Evolutionary conservation across 1,140 invertebrate species (phyloP).

Genomic region (Philopotamus ludificatus): DNA sequence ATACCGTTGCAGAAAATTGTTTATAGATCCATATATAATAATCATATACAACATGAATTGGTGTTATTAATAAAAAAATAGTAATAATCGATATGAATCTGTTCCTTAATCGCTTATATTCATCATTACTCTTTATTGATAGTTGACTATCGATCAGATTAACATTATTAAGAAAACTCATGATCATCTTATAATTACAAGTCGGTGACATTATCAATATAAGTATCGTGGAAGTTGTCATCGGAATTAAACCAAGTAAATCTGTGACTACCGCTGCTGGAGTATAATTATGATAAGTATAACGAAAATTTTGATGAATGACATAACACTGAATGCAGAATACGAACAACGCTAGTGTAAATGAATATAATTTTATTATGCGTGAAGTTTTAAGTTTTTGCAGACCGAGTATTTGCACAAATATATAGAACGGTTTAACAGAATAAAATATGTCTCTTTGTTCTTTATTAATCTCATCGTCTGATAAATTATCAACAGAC

Average conservation of each 20-base stretch:
- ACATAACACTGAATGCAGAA: slow-evolving; percentile 14
- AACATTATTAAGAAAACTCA: slow-evolving; percentile 35
- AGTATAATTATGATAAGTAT: background rate
- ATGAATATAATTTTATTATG: slow-evolving; percentile 21
- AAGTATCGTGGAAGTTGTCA: slow-evolving; percentile 21
- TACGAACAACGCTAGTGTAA: slow-evolving; percentile 18
- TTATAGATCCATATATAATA: background rate
- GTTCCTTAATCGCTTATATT: slow-evolving; percentile 30
- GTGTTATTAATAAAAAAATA: background rate
- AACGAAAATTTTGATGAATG: slow-evolving; percentile 2
- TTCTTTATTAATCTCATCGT: slow-evolving; percentile 1
- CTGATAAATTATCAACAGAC: background rate
- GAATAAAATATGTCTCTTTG: slow-evolving; percentile 20
- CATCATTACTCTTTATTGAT: slow-evolving; percentile 14
- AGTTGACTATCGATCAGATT: slow-evolving; percentile 35
- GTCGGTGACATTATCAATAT: slow-evolving; percentile 33
- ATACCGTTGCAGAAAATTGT: background rate
- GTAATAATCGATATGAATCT: slow-evolving; percentile 14
- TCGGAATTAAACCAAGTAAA: slow-evolving; percentile 25
- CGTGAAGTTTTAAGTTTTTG: slow-evolving; percentile 26
- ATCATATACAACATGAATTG: background rate
- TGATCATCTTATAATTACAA: slow-evolving; percentile 33
- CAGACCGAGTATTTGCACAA: slow-evolving; percentile 28
- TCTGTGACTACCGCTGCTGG: slow-evolving; percentile 27
- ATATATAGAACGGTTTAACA: slow-evolving; percentile 31